Evolutionary conservation across 2,113 vertebrate species (phyloP).

Genomic region (Himantopus leucocephalus): DNA sequence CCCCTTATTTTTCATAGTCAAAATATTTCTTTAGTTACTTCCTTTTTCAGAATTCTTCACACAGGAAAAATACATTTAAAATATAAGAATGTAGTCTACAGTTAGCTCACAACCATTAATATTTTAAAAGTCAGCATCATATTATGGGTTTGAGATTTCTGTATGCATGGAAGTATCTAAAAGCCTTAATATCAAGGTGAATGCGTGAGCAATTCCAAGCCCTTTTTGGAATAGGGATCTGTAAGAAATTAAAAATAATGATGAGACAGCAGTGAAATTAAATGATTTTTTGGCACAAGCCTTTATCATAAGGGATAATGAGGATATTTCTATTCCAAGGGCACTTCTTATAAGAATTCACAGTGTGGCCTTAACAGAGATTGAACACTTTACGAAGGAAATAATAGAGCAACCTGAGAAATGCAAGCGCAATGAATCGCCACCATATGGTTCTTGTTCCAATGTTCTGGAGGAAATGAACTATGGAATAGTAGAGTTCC

Average conservation of each 20-base stretch:
- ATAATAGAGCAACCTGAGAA: conserved; percentile 22
- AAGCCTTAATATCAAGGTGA: background rate
- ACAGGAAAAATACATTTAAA: background rate
- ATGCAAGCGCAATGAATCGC: background rate
- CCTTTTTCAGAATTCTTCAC: background rate
- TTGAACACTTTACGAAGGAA: background rate
- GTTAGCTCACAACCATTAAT: background rate
- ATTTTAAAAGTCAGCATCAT: background rate
- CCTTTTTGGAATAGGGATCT: background rate
- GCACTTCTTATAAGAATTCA: background rate
- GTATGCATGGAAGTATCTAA: background rate
- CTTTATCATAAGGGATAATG: conserved; percentile 37
- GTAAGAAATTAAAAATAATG: conserved; percentile 18
- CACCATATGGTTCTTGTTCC: conserved; percentile 17
- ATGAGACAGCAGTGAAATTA: background rate
- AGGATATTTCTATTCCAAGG: conserved; percentile 55
- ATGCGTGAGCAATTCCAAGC: background rate
- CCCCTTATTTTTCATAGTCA: background rate
- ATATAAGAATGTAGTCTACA: background rate
- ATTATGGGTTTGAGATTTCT: background rate
- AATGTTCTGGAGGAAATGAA: background rate
- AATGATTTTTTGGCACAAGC: conserved; percentile 29
- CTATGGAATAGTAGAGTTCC: background rate
- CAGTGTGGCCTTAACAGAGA: background rate
- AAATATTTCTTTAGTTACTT: background rate